Base-by-base conservation (phyloP, 2,797 vertebrate genomes). In the Rhinella marina region DNA sequence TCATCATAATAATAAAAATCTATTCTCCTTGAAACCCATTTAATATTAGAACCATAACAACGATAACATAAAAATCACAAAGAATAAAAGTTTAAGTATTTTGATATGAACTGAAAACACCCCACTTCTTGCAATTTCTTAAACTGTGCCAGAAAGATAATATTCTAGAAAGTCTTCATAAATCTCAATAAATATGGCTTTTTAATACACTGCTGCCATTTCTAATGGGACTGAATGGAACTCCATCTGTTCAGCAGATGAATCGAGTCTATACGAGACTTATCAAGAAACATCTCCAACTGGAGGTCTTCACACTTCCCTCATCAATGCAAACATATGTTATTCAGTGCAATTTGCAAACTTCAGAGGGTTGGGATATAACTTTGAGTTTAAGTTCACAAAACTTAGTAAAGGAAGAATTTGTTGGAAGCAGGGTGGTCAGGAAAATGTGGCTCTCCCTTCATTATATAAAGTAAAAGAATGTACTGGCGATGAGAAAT, bases 171-270 rank as follows among this genome's bases (percentile, higher is more conserved):
- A 72, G 73, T 56, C 21, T 82, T 89, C 64, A 86, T 83, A 83
- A 87, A 89, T 89, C 88, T 89, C 80, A 89, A 84, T 79, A 88
- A 78, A 80, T 85, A 88, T 66, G 84, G 83, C 64, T 87, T 84
- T 78, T 86, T 89, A 86, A 89, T 86, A 73, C 66, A 80, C 75
- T 80, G 85, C 85, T 89, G 64, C 73, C 29, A 89, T 86, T 86
- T 89, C 61, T 68, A 82, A 86, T 89, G 70, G 64, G 76, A 83
- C 57, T 87, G 61, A 78, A 86, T 86, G n/a, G 85, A 64, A 68
- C 73, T 89, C 88, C 88, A 89, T 89, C 85, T 89, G 88, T 87
- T 86, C 64, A 80, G 73, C 88, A 89, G 88, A 89, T 87, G 85
- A 86, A 89, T 57, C 68, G 50, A 86, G 73, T 62, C 62, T 83